Conservation (phyloP, 1,140 invertebrate species). For the Hestina assimilis region DNA sequence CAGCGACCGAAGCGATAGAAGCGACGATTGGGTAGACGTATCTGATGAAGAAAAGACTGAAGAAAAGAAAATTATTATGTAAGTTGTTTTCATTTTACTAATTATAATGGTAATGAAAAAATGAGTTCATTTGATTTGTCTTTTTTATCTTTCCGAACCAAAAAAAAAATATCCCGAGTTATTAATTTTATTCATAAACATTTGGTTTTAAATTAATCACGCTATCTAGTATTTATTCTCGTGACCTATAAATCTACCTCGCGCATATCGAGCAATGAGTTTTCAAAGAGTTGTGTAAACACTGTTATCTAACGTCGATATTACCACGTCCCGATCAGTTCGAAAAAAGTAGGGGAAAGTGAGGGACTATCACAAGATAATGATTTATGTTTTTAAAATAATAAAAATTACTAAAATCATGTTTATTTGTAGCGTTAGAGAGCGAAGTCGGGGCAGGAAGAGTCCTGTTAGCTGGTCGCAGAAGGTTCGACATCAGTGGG, state of each 20-base stretch:
- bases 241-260: conserved; percentile 40
- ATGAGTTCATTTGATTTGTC: too few species aligned
- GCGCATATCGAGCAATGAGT: conserved; percentile 31
- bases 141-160: too few species aligned
- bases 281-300: conserved; percentile 53
- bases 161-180: too few species aligned
- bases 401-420: background rate
- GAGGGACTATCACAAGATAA: conserved; percentile 5
- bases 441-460: conserved; percentile 63
- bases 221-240: conserved; percentile 14
- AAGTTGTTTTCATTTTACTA: conserved; percentile 32
- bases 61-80: conserved; percentile 75
- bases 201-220: background rate
- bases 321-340: conserved; percentile 35
- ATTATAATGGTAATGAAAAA: too few species aligned
- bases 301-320: conserved; percentile 52
- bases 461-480: conserved; percentile 75
- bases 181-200: too few species aligned
- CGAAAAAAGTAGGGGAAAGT: conserved; percentile 24
- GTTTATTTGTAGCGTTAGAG: conserved; percentile 57
- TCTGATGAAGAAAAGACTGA: conserved; percentile 78
- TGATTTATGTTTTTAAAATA: background rate
- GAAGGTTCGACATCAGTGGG: conserved; percentile 75
- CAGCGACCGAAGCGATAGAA: conserved; percentile 79
- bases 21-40: conserved; percentile 84